Evolutionary conservation across 1,140 invertebrate species (phyloP), one percentile per base, ranked within the genome.

Genomic region (Andricus grossulariae): DNA sequence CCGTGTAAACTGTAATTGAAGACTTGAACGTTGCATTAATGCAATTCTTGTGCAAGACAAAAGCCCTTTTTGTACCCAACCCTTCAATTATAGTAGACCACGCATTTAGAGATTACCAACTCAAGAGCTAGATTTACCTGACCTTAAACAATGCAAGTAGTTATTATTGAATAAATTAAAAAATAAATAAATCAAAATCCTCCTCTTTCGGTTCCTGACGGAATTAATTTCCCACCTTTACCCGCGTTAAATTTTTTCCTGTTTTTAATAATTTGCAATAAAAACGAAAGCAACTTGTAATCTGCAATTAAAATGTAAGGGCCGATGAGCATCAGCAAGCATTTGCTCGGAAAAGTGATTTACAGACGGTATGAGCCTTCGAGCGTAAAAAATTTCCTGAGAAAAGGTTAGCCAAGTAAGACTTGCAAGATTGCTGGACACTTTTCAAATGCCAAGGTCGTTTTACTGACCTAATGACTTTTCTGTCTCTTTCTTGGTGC

Each of bases 401-500:
- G 39, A 45, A 45, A 52, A 18, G 15, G 51, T 52, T 13, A 52
- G 51, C 51, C 51, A 18, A 13, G 50, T 66, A 83, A 81, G 82
- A 78, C 78, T 83, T 83, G 73, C 75, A 80, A 76, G 80, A 60
- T 78, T 73, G 74, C 52, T 18, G 39, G 52, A 71, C 81, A 54
- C 52, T 54, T 80, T 79, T 83, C 81, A 79, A 83, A 75, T 77
- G 79, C 81, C 71, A 83, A 76, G 78, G 51, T 80, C 71, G 60
- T 83, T 83, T 83, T 73, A 77, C 80, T 79, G 82, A 83, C 82
- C 81, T 73, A 80, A 73, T 83, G 82, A 82, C 82, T 80, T 71
- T 6, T 54, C 52, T 18, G 52, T 54, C 52, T n/a, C 52, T 16
- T 54, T 54, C 16, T 54, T 54, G 52, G n/a, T 54, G 18, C 52